These are phyloP conservation scores for Gari tellinella DNA, from an alignment of 2,888 invertebrate species.

Conservation along the genomic window DNA sequence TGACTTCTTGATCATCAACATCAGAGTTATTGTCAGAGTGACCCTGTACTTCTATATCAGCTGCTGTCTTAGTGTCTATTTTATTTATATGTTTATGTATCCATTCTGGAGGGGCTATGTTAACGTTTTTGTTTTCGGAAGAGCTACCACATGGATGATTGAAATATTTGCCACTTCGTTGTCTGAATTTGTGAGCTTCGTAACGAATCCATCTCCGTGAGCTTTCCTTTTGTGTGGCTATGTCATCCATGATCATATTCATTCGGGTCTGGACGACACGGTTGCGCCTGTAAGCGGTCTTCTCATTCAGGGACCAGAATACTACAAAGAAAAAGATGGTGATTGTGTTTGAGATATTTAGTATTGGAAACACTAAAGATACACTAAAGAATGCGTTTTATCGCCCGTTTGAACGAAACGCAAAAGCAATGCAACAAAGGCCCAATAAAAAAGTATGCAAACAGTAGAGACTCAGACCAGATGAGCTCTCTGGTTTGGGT, in stretches of 20 bases:
- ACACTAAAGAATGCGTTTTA: no score
- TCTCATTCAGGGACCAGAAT: slow-evolving; percentile 67
- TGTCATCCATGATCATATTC: slow-evolving; percentile 59
- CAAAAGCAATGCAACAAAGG: no score
- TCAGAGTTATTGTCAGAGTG: slow-evolving; percentile 12
- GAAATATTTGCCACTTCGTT: slow-evolving; percentile 37
- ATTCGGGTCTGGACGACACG: slow-evolving; percentile 62
- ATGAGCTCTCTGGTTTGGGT: no score
- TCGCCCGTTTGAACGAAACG: no score
- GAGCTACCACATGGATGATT: slow-evolving; percentile 16
- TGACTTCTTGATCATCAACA: slow-evolving; percentile 11
- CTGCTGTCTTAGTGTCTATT: not conserved
- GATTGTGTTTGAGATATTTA: no score
- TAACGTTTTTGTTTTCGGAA: slow-evolving; percentile 1
- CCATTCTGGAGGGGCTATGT: slow-evolving; percentile 44
- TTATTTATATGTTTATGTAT: not conserved
- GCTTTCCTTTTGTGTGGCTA: slow-evolving; percentile 47
- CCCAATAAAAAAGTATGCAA: no score
- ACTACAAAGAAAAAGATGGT: no score
- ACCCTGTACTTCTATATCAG: slow-evolving; percentile 1
- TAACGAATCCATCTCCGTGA: slow-evolving; percentile 48
- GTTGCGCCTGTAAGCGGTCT: slow-evolving; percentile 61
- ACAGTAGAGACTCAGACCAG: no score
- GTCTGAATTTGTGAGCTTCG: slow-evolving; percentile 62
- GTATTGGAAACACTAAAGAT: no score